A percentile compares a stretch with the other conserved stretches of the same genome.
These are phyloP conservation scores for Heliconius hermathena DNA, from an alignment of 1,140 invertebrate species.

Conservation along the genomic window DNA sequence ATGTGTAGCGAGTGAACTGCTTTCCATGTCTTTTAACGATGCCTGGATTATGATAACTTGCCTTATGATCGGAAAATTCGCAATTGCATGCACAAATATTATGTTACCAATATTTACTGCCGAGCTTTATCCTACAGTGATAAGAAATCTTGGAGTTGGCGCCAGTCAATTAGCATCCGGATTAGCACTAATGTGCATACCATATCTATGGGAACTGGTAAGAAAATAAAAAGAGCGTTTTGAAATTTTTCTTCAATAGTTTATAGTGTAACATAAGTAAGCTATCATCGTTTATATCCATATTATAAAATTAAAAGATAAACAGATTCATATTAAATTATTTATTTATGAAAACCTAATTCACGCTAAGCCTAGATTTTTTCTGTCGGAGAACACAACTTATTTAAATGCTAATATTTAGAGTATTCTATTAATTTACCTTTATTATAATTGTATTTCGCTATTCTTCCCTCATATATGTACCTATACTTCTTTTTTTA, in stretches of 20 bases:
- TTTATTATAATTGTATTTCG: too few species aligned
- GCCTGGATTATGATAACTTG: constrained; percentile 84
- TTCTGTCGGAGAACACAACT: too few species aligned
- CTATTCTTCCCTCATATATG: too few species aligned
- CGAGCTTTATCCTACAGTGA: constrained; percentile 87
- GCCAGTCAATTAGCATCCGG: constrained; percentile 87
- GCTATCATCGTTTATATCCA: too few species aligned
- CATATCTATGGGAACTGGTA: constrained; percentile 88
- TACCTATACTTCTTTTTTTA: constrained; percentile 34
- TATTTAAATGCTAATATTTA: too few species aligned
- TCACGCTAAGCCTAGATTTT: too few species aligned
- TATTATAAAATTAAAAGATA: too few species aligned
- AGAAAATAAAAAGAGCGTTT: constrained; percentile 49
- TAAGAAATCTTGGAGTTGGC: constrained; percentile 88
- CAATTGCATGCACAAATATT: constrained; percentile 87
- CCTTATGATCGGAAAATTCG: constrained; percentile 87
- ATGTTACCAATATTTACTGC: constrained; percentile 88
- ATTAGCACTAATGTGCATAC: constrained; percentile 86
- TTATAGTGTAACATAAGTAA: not conserved
- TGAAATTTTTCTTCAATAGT: not conserved
- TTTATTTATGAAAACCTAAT: too few species aligned
- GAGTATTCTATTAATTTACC: too few species aligned
- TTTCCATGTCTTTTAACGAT: constrained; percentile 75
- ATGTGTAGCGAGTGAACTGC: constrained; percentile 83
- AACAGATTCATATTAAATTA: too few species aligned